Base-by-base conservation (phyloP, 2,113 vertebrate species). In the Psettodes erumei region DNA sequence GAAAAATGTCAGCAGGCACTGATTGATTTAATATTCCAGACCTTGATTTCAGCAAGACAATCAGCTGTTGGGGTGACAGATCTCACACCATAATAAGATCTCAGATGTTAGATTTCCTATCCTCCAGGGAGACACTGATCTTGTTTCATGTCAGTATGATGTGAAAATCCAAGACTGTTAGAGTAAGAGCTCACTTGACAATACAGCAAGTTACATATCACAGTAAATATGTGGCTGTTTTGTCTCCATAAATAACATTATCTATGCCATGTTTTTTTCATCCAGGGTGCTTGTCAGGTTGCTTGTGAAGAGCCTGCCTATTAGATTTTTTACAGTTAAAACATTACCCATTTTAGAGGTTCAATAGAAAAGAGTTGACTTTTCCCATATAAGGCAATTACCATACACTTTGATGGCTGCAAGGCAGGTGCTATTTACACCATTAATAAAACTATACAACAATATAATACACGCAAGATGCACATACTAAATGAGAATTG, bases 1-100 rank as follows among this genome's bases (percentile, higher is more conserved):
- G 27, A 50, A 59, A 68, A 16, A 72, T 45, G 28, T 38, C 48
- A 71, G 73, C 35, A 43, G 30, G 56, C 64, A 61, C 33, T 70
- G 6, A 64, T 35, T 53, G 16, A 71, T 71, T 23, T 43, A 59
- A 68, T 71, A 37, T 59, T 43, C 43, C 16, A 51, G 47, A 61
- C 62, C 18, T 47, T 30, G 8, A 70, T 60, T 71, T 48, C 4
- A 28, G 16, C 7, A 67, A 55, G 33, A 12, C 25, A 63, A 10
- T 60, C 6, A 11, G 59, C 10, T 38, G 16, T 30, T 68, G 37
- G 16, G 8, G 45, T 30, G n/a, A 47, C 23, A 54, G 13, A 6
- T 11, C 66, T 71, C 38, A 71, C 25, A 40, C 47, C 10, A 25
- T n/a, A 21, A 15, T 10, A 11, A 28, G n/a, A 59, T 71, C 55